Base-by-base conservation (phyloP, 1,140 invertebrate species). In the Sesamia nonagrioides region DNA sequence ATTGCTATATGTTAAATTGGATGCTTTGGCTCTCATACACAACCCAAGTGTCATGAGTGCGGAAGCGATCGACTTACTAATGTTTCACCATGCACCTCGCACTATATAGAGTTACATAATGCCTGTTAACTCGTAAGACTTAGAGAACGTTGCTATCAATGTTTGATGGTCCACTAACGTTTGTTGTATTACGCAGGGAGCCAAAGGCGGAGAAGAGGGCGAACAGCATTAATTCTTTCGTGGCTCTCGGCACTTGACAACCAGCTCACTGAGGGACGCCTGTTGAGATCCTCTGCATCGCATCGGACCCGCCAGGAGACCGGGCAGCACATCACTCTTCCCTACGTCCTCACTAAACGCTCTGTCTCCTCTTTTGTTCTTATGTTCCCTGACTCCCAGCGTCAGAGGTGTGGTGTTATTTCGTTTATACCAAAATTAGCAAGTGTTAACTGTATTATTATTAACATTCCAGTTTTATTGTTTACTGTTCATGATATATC, bases 181-280 rank as follows among this genome's bases (percentile, higher is more conserved):
- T 8, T 56, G 75, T 82, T 42, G 86, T 8, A 7, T 69, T 78
- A 66, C 52, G 40, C 92, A 95, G 95, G 95, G 95, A 95, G 92
- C 93, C 94, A 95, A 95, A 95, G 90, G 92, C 93, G 95, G 95
- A 95, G 94, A 95, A 95, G 95, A 95, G 95, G 87, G 88, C 93
- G 94, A 95, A 94, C 95, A 95, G 88, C 94, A 95, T 95, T 95
- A 95, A 87, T 85, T 95, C 95, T 84, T 95, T 94, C 91, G 92
- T 95, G 88, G 91, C 94, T 91, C 95, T 95, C 89, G 94, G 94
- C 91, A 95, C 95, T 94, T 95, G 95, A 95, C 95, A 95, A 95
- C 92, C 94, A 90, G 91, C 93, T 82, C 87, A 94, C 89, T 93
- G 91, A 94, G 92, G 91, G 88, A 92, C 91, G 91, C 89, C 87